A percentile compares a stretch with the other conserved stretches of the same genome.
Evolutionary conservation across 2,797 vertebrate genomes (phyloP).

Genomic region (Amniataba percoides): DNA sequence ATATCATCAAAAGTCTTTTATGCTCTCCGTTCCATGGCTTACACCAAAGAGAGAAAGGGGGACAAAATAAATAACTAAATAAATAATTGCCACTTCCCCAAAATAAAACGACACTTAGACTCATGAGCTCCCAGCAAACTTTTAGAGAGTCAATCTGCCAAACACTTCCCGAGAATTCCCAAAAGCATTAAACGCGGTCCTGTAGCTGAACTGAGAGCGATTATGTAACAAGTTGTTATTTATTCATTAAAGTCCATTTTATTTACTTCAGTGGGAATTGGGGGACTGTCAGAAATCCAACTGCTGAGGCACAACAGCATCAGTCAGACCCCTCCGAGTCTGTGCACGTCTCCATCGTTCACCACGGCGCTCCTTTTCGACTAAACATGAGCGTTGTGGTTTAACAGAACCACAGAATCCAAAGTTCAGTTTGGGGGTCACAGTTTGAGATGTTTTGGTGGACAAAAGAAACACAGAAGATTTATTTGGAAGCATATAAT

Average conservation of each 20-base stretch:
- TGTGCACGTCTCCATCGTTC: not conserved
- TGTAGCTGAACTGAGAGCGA: not conserved
- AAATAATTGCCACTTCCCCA: not conserved
- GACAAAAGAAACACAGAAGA: not conserved
- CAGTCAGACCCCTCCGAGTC: not conserved
- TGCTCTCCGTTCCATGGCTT: not conserved
- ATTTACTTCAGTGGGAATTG: slow-evolving; percentile 29
- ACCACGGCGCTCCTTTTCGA: not conserved
- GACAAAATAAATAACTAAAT: too few relatives aligned
- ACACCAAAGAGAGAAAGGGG: not conserved
- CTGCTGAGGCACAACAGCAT: not conserved
- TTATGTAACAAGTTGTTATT: slow-evolving; percentile 52
- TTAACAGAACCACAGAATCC: not conserved
- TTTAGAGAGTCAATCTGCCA: slow-evolving; percentile 17
- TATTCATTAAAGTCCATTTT: slow-evolving; percentile 43
- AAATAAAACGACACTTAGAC: slow-evolving; percentile 7
- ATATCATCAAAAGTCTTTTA: slow-evolving; percentile 37
- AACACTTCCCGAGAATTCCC: slow-evolving; percentile 30
- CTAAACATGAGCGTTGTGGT: not conserved
- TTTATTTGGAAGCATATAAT: too few relatives aligned
- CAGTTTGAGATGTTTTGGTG: not conserved
- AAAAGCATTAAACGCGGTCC: slow-evolving; percentile 13
- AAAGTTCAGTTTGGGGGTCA: not conserved
- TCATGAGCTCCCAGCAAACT: slow-evolving; percentile 13
- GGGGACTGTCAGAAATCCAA: slow-evolving; percentile 34